Base-by-base conservation (phyloP, 2,797 vertebrate genomes). In the Acanthurus lineatus region DNA sequence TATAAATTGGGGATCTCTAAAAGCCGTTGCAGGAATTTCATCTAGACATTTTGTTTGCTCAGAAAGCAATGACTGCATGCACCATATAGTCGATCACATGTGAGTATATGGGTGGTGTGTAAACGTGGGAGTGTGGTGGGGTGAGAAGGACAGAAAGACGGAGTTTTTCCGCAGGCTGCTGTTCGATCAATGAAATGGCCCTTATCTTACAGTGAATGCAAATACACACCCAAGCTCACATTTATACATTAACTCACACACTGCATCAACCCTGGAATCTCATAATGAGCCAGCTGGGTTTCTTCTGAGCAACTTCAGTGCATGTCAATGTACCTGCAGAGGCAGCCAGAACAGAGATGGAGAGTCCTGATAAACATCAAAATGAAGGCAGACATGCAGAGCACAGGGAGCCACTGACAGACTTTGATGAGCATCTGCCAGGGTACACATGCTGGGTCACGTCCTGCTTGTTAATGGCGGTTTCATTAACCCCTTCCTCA, bases 391-490 rank as follows among this genome's bases (percentile, higher is more conserved):
- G 35, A 54, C 25, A 73, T 49, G 14, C 40, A 40, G 60, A 73
- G 45, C 61, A 47, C 56, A 56, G 53, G 52, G 64, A 86, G 25
- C 32, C 17, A 76, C 28, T 56, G 47, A 63, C 38, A 82, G 67
- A 60, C 73, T 72, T 81, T 90, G 84, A 88, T 73, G 76, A 80
- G 74, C 79, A 85, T 89, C 82, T 87, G 78, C 65, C 44, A 15
- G 59, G 53, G 19, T 47, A 5, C 28, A 51, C 75, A 59, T 3
- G 5, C 77, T 51, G 68, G 81, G 63, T 73, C 67, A 66, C 22
- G 7, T 87, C 62, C 60, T 67, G 70, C 77, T 79, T 16, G 4
- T 77, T 88, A 77, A 79, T 60, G 69, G 10, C 56, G 58, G 54
- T 65, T 79, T 83, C 75, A 58, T 76, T 77, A 88, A 87, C 70